Evolutionary conservation across 2,888 invertebrate genomes (phyloP).

Genomic region (Cybosia mesomella): DNA sequence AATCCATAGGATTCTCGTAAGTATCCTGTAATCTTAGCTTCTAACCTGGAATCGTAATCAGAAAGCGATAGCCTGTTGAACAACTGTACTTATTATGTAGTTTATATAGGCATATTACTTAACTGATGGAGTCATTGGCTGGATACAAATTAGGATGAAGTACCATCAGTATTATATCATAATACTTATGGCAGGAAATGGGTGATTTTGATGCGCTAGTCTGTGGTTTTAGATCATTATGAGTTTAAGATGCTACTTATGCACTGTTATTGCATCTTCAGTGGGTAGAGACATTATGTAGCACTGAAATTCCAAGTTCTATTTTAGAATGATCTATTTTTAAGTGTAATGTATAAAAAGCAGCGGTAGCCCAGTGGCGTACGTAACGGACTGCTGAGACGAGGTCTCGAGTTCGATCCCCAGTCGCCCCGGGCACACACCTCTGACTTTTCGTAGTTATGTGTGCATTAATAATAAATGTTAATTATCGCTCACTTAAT

Average conservation of each 20-base stretch:
- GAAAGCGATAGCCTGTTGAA: neutral
- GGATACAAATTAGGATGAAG: conserved; percentile 8
- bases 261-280: conserved; percentile 15
- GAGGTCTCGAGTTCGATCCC: no score
- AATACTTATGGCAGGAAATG: conserved; percentile 16
- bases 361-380: no score
- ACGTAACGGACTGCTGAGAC: no score
- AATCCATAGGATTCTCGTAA: neutral
- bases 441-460: no score
- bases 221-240: conserved; percentile 21
- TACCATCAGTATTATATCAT: conserved; percentile 5
- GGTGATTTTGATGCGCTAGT: conserved; percentile 9
- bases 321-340: neutral
- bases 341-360: no score
- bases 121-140: conserved; percentile 15
- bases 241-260: conserved; percentile 17
- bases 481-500: no score
- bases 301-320: neutral
- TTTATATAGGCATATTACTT: conserved; percentile 11
- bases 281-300: conserved; percentile 8
- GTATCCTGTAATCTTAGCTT: neutral
- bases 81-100: neutral
- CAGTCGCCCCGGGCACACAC: no score
- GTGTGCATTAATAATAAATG: no score
- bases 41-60: neutral